Evolutionary conservation across 1,140 invertebrate genomes (phyloP).

Genomic region (Drosophila gunungcola): DNA sequence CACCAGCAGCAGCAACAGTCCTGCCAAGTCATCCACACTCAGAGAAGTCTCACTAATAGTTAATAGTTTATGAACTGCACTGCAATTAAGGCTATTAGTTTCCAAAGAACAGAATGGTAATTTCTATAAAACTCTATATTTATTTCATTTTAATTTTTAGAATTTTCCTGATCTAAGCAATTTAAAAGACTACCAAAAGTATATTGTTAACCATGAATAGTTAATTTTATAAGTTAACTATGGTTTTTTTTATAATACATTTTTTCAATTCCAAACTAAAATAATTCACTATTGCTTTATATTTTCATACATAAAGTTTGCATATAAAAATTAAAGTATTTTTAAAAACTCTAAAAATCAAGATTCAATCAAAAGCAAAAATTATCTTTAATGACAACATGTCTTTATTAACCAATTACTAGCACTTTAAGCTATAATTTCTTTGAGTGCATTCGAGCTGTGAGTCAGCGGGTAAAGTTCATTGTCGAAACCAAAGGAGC

Average conservation of each 20-base stretch:
- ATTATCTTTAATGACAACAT: background rate
- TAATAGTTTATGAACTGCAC: background rate
- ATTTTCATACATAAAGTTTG: no score
- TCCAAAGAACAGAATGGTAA: no score
- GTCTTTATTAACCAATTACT: background rate
- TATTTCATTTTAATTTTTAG: background rate
- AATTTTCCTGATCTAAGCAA: no score
- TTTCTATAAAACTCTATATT: no score
- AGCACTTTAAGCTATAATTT: background rate
- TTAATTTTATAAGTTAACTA: no score
- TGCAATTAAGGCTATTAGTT: background rate
- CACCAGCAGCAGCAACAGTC: conserved; percentile 17
- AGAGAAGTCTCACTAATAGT: background rate
- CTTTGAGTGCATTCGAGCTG: conserved; percentile 1
- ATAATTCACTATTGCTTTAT: background rate
- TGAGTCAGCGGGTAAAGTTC: conserved; percentile 40
- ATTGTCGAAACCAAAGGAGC: conserved; percentile 20
- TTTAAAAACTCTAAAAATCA: no score
- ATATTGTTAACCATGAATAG: no score
- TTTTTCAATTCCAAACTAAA: no score
- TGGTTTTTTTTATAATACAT: no score
- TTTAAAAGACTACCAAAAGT: no score
- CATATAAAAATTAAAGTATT: no score
- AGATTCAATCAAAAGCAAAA: no score
- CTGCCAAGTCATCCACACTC: conserved; percentile 18